phyloP scores from a whole-genome alignment of 1,140 invertebrate genomes.

The Drosophila micromelanica region DNA sequence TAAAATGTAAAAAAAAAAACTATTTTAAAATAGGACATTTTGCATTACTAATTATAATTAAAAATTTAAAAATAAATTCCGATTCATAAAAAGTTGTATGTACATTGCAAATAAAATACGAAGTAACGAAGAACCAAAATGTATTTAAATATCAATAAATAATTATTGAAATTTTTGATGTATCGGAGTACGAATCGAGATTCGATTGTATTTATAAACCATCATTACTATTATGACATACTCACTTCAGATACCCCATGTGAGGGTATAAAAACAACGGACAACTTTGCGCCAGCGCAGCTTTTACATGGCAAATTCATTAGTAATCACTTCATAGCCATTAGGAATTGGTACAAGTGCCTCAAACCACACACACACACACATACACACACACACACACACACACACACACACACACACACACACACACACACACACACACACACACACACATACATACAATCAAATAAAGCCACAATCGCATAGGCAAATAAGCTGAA shows the following conservation, averaged over 20 bases:
- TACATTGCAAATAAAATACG: too few relatives aligned
- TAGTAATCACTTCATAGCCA: conserved; percentile 79
- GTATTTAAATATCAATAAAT: too few relatives aligned
- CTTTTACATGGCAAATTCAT: conserved; percentile 73
- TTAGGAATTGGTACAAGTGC: conserved; percentile 80
- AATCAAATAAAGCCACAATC: not conserved
- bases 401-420: not conserved
- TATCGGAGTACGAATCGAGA: too few relatives aligned
- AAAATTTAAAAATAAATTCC: too few relatives aligned
- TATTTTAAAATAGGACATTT: too few relatives aligned
- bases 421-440: not conserved
- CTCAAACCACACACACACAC: conserved; percentile 12
- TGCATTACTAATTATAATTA: too few relatives aligned
- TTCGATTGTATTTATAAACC: too few relatives aligned
- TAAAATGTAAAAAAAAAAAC: too few relatives aligned
- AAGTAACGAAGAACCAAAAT: too few relatives aligned
- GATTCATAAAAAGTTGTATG: too few relatives aligned
- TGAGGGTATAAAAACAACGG: not conserved
- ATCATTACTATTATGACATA: too few relatives aligned
- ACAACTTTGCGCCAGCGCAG: conserved; percentile 25
- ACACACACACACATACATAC: not conserved
- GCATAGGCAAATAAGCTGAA: not conserved
- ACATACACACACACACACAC: not conserved
- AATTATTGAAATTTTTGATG: too few relatives aligned
- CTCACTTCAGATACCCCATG: not conserved